Conservation (phyloP, 2,113 vertebrate genomes). For the Melanocharis versteri region DNA sequence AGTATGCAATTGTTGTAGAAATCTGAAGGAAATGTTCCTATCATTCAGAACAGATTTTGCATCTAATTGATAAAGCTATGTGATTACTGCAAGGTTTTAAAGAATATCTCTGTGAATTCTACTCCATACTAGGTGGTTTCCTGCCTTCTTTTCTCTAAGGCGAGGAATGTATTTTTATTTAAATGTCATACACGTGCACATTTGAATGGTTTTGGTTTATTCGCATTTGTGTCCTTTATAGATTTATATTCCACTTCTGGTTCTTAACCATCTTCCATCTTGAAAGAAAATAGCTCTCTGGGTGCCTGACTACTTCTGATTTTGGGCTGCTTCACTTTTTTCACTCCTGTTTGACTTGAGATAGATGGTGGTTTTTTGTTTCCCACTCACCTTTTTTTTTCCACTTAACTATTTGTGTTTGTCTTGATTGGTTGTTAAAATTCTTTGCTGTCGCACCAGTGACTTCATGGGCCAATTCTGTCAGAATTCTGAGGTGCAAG, state of each 20-base stretch:
- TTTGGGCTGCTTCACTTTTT: background rate
- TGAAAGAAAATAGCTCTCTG: background rate
- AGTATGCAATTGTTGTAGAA: background rate
- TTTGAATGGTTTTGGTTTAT: background rate
- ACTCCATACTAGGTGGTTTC: background rate
- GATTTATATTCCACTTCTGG: background rate
- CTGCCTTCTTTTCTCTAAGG: background rate
- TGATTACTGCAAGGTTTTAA: background rate
- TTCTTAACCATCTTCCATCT: background rate
- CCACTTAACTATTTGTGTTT: background rate
- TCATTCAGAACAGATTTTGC: background rate
- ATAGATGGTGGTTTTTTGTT: background rate
- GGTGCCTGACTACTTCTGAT: background rate
- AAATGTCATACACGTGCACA: background rate
- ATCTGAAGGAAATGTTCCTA: background rate
- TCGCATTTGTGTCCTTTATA: background rate
- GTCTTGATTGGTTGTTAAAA: background rate
- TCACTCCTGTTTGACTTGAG: background rate
- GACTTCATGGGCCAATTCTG: background rate
- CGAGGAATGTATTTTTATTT: background rate
- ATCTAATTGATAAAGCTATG: background rate
- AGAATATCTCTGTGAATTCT: background rate
- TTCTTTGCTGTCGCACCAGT: background rate
- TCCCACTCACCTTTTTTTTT: background rate
- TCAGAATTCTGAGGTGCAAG: background rate